phyloP scores from a whole-genome alignment of 2,888 invertebrate species.

The Pterostichus madidus region DNA sequence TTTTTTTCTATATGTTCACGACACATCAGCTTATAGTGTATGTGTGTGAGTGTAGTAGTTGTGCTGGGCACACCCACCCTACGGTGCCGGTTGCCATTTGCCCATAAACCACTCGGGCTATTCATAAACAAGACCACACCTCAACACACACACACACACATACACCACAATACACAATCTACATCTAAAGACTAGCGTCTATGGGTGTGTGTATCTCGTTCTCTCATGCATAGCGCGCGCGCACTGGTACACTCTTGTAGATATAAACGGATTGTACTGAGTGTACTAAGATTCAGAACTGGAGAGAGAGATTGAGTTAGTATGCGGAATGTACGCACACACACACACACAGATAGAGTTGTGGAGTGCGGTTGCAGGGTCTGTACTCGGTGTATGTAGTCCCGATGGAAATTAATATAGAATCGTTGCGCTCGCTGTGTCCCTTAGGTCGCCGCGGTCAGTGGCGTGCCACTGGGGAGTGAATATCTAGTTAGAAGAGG shows the following conservation, averaged over 20 bases:
- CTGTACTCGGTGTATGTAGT: constrained; percentile 38
- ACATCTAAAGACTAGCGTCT: not conserved
- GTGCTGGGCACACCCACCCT: constrained; percentile 58
- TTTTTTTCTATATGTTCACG: no score
- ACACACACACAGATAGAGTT: not conserved
- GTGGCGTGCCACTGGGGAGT: constrained; percentile 39
- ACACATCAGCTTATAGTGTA: no score
- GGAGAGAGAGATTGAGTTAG: not conserved
- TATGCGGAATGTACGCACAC: constrained; percentile 1
- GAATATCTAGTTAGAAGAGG: no score
- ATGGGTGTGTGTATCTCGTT: constrained; percentile 24
- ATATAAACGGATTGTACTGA: not conserved
- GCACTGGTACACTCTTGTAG: constrained; percentile 18
- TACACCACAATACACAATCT: not conserved
- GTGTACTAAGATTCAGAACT: no score
- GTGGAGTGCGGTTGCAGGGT: constrained; percentile 15
- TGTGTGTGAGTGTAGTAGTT: not conserved
- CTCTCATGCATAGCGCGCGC: constrained; percentile 19
- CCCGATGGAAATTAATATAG: constrained; percentile 65
- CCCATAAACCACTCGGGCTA: constrained; percentile 61
- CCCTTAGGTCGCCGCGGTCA: constrained; percentile 39
- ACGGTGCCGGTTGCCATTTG: constrained; percentile 54
- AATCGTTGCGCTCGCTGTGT: constrained; percentile 49
- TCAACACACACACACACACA: constrained; percentile 31
- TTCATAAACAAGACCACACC: constrained; percentile 63